Evolutionary conservation across 1,140 invertebrate species (phyloP), one percentile per base, ranked within the genome.

Genomic region (Phymorhynchus buccinoides): DNA sequence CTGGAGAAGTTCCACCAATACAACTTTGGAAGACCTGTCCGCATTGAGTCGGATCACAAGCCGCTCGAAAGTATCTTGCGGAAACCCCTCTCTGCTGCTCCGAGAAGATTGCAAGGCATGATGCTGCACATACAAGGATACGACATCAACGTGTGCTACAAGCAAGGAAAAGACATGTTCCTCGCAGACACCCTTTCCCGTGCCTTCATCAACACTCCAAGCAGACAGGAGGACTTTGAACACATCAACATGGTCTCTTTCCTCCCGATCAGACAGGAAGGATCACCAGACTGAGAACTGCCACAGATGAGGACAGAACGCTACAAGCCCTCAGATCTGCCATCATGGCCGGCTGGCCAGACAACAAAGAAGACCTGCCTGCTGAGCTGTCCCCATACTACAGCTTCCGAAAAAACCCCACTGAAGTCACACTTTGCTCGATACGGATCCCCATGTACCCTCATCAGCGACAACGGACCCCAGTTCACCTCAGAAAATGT

Each of bases 1-100:
- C 87, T 92, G 0, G 90, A 92, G 79, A 87, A 89, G 71, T 94
- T 94, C 39, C 66, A 77, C 42, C 42, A 44, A 6, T 83, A 79
- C 75, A 52, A 42, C 0, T 86, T 41, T 3, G 77, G 73, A 16
- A 52, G 41, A 84, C 32, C 32, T 18, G 78, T 44, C 41, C 12
- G 22, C 12, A 18, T 52, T 18, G 12, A 52, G 48, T 14, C 12
- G 12, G 48, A 52, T 52, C 48, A 52, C 48, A 52, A 52, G 22
- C 48, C 48, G 22, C 48, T 52, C 12, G 0, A 52, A 52, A 18
- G 12, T 16, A 80, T 41, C 35, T 39, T 30, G 1, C 30, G 35
- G 39, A 35, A 30, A 37, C 30, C 41, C 18, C 71, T 75, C 12
- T 39, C 48, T 4, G 12, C 79, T 12, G 41, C 79, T 9, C 79